These are phyloP conservation scores for Heterodera filipjevi DNA, from an alignment of 2,888 invertebrate species.

Conservation along the genomic window DNA sequence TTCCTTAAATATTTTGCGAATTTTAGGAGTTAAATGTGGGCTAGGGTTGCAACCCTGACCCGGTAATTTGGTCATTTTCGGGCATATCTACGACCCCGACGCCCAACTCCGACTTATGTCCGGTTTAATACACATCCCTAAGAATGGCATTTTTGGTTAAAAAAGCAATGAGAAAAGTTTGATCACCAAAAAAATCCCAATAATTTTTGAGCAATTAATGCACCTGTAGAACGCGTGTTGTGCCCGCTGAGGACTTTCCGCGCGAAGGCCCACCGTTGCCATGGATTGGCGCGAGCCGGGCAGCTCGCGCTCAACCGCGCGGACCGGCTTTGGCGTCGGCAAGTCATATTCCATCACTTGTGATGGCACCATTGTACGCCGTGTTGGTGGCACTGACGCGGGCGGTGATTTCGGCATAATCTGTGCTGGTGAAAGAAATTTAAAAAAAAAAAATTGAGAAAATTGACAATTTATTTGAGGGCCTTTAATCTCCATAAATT, in stretches of 20 bases:
- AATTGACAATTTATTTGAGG: no score
- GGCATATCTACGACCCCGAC: no score
- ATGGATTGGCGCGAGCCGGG: constrained; percentile 52
- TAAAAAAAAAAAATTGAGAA: neutral
- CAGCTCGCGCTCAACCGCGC: constrained; percentile 50
- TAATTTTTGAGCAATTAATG: neutral
- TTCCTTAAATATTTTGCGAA: constrained; percentile 6
- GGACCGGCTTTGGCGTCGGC: constrained; percentile 53
- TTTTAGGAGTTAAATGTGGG: constrained; percentile 1
- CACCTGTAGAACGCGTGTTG: constrained; percentile 65
- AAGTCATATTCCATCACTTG: constrained; percentile 59
- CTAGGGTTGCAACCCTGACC: no score
- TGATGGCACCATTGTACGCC: constrained; percentile 52
- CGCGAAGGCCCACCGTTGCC: constrained; percentile 38
- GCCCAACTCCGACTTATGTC: no score
- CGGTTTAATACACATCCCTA: no score
- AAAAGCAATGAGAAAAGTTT: neutral
- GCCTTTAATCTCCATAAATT: no score
- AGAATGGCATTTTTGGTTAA: no score
- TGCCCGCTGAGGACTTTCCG: constrained; percentile 51
- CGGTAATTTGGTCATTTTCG: no score
- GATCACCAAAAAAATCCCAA: neutral
- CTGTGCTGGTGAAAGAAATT: neutral
- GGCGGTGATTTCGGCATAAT: neutral
- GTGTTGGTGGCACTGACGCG: neutral